Percentiles rank a stretch among this genome's conserved stretches.
These are phyloP conservation scores for Acomys russatus DNA, from an alignment of 2,797 vertebrate genomes.

Conservation along the genomic window DNA sequence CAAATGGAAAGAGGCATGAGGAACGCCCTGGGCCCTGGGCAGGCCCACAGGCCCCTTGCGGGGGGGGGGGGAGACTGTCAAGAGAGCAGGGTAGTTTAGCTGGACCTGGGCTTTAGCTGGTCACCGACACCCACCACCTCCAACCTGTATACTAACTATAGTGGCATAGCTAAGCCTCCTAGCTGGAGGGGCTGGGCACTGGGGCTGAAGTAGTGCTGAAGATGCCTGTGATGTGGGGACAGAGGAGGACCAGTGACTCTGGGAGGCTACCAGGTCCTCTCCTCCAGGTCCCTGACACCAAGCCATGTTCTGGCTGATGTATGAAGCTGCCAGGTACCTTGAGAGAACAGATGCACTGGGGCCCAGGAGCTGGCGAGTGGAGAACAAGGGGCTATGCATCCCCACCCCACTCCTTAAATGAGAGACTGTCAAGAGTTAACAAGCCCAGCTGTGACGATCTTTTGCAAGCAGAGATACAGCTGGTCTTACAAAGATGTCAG, in stretches of 20 bases:
- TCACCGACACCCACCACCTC: constrained; percentile 92
- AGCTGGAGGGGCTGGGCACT: constrained; percentile 87
- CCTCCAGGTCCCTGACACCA: constrained; percentile 82
- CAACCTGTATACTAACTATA: constrained; percentile 95
- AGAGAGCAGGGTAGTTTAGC: constrained; percentile 92
- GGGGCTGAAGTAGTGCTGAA: constrained; percentile 81
- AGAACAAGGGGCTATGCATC: constrained; percentile 53
- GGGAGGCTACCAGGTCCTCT: constrained; percentile 39
- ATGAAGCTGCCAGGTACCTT: constrained; percentile 92
- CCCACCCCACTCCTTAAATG: too few relatives aligned
- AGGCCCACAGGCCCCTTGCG: constrained; percentile 85
- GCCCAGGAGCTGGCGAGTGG: constrained; percentile 81
- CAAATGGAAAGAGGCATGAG: constrained; percentile 85
- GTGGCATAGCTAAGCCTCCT: constrained; percentile 93
- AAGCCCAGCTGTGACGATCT: not conserved
- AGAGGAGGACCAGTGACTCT: constrained; percentile 85
- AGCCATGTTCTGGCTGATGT: constrained; percentile 93
- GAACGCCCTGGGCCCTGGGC: constrained; percentile 89
- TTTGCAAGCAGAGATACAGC: constrained; percentile 12
- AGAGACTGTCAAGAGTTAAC: not conserved
- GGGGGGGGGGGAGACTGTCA: constrained; percentile 71
- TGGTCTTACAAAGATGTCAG: not conserved
- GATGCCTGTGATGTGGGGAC: constrained; percentile 88
- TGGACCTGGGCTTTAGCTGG: constrained; percentile 95
- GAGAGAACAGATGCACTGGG: constrained; percentile 88